phyloP scores from a whole-genome alignment of 2,113 vertebrate species.

The Tenrec ecaudatus region DNA sequence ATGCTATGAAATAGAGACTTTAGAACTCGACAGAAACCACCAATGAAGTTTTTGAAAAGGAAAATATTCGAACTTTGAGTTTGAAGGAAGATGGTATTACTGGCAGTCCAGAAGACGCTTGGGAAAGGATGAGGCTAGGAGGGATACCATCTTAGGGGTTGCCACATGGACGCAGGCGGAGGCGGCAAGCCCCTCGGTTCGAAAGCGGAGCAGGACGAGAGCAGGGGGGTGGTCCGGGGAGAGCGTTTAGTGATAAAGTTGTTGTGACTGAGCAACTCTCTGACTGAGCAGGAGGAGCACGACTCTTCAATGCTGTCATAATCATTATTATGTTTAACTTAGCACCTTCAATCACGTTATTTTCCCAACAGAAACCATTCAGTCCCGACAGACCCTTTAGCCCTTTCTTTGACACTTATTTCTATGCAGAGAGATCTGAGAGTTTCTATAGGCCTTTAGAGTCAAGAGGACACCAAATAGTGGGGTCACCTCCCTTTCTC shows the following conservation, averaged over 20 bases:
- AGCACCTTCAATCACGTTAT: not conserved
- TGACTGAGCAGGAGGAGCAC: not conserved
- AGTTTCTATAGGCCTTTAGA: not conserved
- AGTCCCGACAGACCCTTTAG: not conserved
- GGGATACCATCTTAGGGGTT: not conserved
- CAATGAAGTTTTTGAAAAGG: not conserved
- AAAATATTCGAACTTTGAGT: not conserved
- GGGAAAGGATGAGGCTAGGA: not conserved
- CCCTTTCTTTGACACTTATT: slow-evolving; percentile 41
- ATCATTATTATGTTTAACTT: not conserved
- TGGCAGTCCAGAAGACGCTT: not conserved
- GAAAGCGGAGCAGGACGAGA: not conserved
- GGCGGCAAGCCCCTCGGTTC: not conserved
- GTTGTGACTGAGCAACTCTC: not conserved
- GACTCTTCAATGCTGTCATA: not conserved
- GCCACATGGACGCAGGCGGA: not conserved
- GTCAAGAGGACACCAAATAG: slow-evolving; percentile 41
- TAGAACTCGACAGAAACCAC: not conserved
- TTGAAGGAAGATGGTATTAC: slow-evolving; percentile 6
- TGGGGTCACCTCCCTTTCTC: not conserved
- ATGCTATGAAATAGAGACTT: not conserved
- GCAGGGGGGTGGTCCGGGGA: not conserved
- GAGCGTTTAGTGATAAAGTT: not conserved
- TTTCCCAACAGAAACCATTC: slow-evolving; percentile 30
- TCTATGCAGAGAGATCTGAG: slow-evolving; percentile 18